Base-by-base conservation (phyloP, 2,797 vertebrate species). In the Chromis chromis region DNA sequence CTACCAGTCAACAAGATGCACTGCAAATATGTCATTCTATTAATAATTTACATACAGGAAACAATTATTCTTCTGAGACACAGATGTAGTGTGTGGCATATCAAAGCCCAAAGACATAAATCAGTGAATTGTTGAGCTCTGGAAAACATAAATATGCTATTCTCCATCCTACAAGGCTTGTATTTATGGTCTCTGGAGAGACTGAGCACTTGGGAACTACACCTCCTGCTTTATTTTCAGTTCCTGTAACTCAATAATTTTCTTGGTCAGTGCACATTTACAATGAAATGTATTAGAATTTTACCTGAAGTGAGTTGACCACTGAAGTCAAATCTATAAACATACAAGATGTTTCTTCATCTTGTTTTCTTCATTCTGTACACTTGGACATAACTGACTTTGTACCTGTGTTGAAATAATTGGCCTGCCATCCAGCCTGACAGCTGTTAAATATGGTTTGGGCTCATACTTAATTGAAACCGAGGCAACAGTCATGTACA, bases 1-100 rank as follows among this genome's bases (percentile, higher is more conserved):
- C 42, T 27, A 81, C 82, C 82, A 78, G 81, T 84, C 77, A 57
- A 76, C 81, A 81, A 79, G 65, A 86, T 85, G 78, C 69, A 62
- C 82, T 81, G 79, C 55, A 81, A 84, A 88, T 81, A 65, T 80
- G 78, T 78, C 53, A 63, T 79, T 81, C 65, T 81, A 76, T 84
- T 74, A 87, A 83, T 87, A 86, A 87, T 89, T 83, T 86, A 89
- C 70, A 84, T 39, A 75, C 56, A 83, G 70, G 75, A 79, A 82
- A 83, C 50, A 73, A 72, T 76, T 70, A 74, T 31, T 82, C 59
- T 76, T 71, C 39, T 63, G 72, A 79, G 73, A 78, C 66, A 40
- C 55, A 48, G 69, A 61, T 88, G 89, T 85, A 90, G 88, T 89
- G 89, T 84, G 73, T 79, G 73, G 58, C 56, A 33, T 74, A 67